Base-by-base conservation (phyloP, 2,888 invertebrate species). In the Napeogenes sylphis region DNA sequence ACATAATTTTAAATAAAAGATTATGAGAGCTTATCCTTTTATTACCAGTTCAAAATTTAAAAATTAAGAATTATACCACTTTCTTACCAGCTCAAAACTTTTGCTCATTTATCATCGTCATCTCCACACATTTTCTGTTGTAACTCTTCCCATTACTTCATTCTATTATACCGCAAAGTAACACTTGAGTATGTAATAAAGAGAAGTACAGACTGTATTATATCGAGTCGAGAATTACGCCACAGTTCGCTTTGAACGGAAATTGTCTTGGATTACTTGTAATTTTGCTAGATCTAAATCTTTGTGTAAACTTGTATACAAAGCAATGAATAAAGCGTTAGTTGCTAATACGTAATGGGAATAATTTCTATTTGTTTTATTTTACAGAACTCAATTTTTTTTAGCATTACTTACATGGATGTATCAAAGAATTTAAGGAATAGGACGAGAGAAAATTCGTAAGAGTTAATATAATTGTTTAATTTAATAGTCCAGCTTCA, bases 151-250 rank as follows among this genome's bases (percentile, higher is more conserved):
- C 73, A 76, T 78, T 75, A 76, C 73, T 74, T 67, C 61, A 61
- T 71, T 68, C 68, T 75, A 75, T 77, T 76, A 73, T 73, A 72
- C 76, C 73, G 74, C 61, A 56, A 72, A 72, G 77, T 75, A 75
- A 73, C 71, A 71, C 70, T 71, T 67, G 65, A 64, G 68, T 72
- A 67, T 68, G 75, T 75, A 79, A 81, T 81, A 80, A 81, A 79
- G 75, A 74, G 70, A 72, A 76, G 71, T 60, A 71, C 69, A 63
- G 69, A 45, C 65, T 73, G 74, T 74, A 77, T 77, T 76, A 63
- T 64, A 59, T 45, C 65, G 68, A 59, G 56, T 62, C 65, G 47
- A 42, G 53, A 62, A 58, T 38, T 63, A 42, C 54, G 45, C 45
- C 51, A 14, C 35, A 61, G 56, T 46, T 56, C 38, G 33, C 51